Conservation (phyloP, 2,113 vertebrate genomes). For the Pelobates fuscus region DNA sequence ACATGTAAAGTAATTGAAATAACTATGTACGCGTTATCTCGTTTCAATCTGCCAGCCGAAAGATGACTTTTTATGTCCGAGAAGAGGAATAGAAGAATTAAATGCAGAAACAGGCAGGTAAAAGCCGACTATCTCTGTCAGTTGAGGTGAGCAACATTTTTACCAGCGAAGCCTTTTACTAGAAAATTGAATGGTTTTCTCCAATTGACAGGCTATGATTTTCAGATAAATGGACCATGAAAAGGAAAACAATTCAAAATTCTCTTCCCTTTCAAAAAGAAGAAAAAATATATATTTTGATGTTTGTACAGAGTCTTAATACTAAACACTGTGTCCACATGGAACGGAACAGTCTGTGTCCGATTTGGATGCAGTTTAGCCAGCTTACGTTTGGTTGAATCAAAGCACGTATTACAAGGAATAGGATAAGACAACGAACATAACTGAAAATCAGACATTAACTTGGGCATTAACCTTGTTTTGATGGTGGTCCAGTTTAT, state of each 20-base stretch:
- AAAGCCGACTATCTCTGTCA: slow-evolving; percentile 36
- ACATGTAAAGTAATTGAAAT: slow-evolving; percentile 45
- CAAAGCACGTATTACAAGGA: background rate
- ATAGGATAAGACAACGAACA: background rate
- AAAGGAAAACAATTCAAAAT: slow-evolving; percentile 39
- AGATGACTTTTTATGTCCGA: slow-evolving; percentile 29
- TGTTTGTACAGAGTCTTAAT: background rate
- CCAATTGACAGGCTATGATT: slow-evolving; percentile 26
- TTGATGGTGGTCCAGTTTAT: background rate
- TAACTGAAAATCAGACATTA: no score
- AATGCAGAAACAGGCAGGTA: slow-evolving; percentile 26
- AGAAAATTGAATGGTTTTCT: slow-evolving; percentile 25
- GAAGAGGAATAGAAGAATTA: slow-evolving; percentile 18
- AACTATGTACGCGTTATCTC: slow-evolving; percentile 15
- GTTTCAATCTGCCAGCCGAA: slow-evolving; percentile 7
- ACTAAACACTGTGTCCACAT: background rate
- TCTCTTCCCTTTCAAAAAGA: slow-evolving; percentile 16
- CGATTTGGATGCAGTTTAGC: background rate
- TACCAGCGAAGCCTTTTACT: slow-evolving; percentile 31
- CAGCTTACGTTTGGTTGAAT: background rate
- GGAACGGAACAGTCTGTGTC: background rate
- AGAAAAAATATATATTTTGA: background rate
- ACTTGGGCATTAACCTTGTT: background rate
- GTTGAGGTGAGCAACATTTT: slow-evolving; percentile 28
- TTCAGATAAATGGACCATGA: slow-evolving; percentile 38